A percentile compares a stretch with the other conserved stretches of the same genome.
phyloP scores from a whole-genome alignment of 2,797 vertebrate genomes.

The Protosalanx chinensis region DNA sequence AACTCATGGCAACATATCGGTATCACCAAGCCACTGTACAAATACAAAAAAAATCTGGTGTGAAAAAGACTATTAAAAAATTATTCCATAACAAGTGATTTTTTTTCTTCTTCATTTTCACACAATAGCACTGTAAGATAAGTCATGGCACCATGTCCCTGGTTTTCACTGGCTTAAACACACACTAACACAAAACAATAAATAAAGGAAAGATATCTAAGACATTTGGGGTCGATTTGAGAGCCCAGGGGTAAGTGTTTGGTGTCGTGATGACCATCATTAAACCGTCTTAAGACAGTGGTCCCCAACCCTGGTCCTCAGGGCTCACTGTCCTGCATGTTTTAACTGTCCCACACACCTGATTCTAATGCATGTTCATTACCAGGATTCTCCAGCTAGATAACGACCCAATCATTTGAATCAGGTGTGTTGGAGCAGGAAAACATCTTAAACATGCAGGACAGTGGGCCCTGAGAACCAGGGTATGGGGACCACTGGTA shows the following conservation, averaged over 20 bases:
- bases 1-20: constrained; percentile 90
- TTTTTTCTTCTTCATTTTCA: constrained; percentile 71
- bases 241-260: constrained; percentile 77
- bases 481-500: no score
- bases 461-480: no score
- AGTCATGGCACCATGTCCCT: constrained; percentile 85
- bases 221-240: constrained; percentile 62
- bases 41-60: constrained; percentile 87
- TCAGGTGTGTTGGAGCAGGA: no score
- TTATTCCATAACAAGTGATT: constrained; percentile 85
- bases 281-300: not conserved
- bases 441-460: no score
- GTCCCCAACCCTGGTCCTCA: no score
- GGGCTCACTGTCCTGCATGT: no score
- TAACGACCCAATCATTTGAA: no score
- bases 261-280: constrained; percentile 62
- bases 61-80: constrained; percentile 87
- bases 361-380: no score
- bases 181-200: constrained; percentile 47
- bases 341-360: no score
- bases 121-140: constrained; percentile 86
- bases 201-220: constrained; percentile 45
- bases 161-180: constrained; percentile 81
- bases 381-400: no score
- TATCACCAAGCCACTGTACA: constrained; percentile 97